phyloP scores from a whole-genome alignment of 2,797 vertebrate species.

The Chloroceryle amazona region DNA sequence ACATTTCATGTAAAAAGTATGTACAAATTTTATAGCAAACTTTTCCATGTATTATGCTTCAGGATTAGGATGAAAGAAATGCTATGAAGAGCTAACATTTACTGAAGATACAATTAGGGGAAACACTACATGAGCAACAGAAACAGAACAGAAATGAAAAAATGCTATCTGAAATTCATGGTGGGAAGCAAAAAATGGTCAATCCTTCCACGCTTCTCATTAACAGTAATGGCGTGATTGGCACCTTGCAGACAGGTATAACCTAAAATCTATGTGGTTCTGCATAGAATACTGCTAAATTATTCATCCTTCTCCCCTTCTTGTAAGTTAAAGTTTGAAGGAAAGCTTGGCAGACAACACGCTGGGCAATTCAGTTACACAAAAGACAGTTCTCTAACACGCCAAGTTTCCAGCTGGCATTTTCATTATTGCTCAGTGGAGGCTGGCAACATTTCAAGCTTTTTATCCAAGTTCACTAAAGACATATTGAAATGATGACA shows the following conservation, averaged over 20 bases:
- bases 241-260: background rate
- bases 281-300: background rate
- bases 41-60: background rate
- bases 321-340: background rate
- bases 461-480: background rate
- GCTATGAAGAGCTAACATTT: background rate
- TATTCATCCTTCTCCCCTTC: background rate
- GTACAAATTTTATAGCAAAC: background rate
- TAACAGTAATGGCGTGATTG: background rate
- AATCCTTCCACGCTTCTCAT: background rate
- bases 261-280: background rate
- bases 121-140: background rate
- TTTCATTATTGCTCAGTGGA: background rate
- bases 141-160: background rate
- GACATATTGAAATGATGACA: background rate
- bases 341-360: background rate
- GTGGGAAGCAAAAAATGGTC: background rate
- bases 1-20: background rate
- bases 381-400: background rate
- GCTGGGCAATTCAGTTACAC: background rate
- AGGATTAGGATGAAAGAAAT: background rate
- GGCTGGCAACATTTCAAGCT: background rate
- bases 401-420: conserved; percentile 14
- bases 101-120: background rate
- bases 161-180: background rate